Evolutionary conservation across 2,113 vertebrate species (phyloP).

Genomic region (Procavia capensis): DNA sequence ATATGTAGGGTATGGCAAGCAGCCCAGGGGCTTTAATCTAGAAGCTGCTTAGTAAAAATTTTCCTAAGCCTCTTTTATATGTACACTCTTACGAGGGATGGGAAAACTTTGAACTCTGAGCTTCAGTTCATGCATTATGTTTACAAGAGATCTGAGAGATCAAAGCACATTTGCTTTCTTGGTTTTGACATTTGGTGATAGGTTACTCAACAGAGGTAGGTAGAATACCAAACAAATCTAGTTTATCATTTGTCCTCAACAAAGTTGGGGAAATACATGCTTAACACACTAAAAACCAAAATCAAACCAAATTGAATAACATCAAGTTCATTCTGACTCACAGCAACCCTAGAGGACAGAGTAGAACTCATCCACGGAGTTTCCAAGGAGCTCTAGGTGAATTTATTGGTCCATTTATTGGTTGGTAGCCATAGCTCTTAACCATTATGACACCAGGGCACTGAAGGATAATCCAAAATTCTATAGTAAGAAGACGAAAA

Average conservation of each 20-base stretch:
- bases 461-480: background rate
- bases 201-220: background rate
- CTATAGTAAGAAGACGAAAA: background rate
- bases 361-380: no score
- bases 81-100: background rate
- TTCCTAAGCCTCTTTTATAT: background rate
- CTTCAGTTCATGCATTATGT: background rate
- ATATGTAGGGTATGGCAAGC: background rate
- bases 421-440: no score
- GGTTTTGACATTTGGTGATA: background rate
- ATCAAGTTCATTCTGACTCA: no score
- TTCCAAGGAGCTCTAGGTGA: no score
- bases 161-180: background rate
- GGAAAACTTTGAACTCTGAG: background rate
- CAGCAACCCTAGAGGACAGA: no score
- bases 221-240: background rate
- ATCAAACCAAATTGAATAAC: no score
- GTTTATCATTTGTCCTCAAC: background rate
- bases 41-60: slow-evolving; percentile 29
- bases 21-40: slow-evolving; percentile 50
- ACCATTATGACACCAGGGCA: no score
- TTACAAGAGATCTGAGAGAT: background rate
- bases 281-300: background rate
- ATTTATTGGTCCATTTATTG: no score
- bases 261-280: background rate